Conservation (phyloP, 2,113 vertebrate species). For the Tapirus terrestris region DNA sequence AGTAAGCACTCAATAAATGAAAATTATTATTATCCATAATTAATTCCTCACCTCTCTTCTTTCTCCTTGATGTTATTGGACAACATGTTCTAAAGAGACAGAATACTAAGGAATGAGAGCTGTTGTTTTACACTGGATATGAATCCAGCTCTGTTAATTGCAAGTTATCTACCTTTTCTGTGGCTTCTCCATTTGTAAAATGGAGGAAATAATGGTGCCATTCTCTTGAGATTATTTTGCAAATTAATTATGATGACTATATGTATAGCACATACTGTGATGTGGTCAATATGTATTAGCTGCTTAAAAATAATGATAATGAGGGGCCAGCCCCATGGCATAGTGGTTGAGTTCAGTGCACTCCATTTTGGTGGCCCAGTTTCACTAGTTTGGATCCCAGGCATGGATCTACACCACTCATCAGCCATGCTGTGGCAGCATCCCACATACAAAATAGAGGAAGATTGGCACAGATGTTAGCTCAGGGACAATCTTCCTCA, state of each 20-base stretch:
- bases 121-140: background rate
- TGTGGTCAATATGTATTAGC: background rate
- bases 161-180: background rate
- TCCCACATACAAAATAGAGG: too few species aligned
- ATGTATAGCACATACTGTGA: background rate
- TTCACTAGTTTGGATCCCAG: too few species aligned
- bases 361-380: too few species aligned
- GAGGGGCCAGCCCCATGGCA: too few species aligned
- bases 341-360: too few species aligned
- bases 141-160: background rate
- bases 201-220: background rate
- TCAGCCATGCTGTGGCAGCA: too few species aligned
- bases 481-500: too few species aligned
- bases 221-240: background rate
- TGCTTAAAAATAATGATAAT: background rate
- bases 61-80: background rate
- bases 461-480: too few species aligned
- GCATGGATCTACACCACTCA: too few species aligned
- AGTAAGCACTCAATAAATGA: background rate
- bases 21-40: background rate
- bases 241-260: background rate
- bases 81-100: background rate
- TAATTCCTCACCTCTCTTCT: background rate
- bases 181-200: background rate
- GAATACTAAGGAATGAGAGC: background rate